Conservation (phyloP, 2,888 invertebrate species). For the Ariolimax columbianus region DNA sequence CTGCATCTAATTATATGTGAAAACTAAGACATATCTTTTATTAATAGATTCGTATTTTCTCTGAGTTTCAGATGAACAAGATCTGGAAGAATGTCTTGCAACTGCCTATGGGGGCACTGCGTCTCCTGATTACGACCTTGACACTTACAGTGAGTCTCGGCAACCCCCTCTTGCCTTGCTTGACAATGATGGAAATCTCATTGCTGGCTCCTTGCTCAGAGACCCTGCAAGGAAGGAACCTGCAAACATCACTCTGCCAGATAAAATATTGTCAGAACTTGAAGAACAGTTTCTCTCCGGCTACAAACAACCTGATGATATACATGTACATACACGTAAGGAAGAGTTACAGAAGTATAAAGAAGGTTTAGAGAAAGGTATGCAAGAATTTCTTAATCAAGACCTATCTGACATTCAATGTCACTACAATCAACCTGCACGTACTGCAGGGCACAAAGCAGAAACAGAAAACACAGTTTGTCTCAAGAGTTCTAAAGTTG, state of each 20-base stretch:
- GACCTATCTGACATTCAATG: neutral
- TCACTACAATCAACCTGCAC: neutral
- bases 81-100: slow-evolving; percentile 18
- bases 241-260: slow-evolving; percentile 16
- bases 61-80: slow-evolving; percentile 20
- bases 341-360: slow-evolving; percentile 33
- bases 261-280: slow-evolving; percentile 16
- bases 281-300: neutral
- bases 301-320: neutral
- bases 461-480: neutral
- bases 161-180: slow-evolving; percentile 24
- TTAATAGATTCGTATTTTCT: neutral
- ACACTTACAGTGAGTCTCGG: neutral
- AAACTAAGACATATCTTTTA: neutral
- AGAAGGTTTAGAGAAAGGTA: slow-evolving; percentile 38
- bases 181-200: slow-evolving; percentile 31
- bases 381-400: slow-evolving; percentile 41
- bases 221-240: neutral
- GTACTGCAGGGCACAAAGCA: neutral
- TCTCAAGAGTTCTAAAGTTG: neutral
- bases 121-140: neutral
- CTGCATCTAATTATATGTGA: neutral
- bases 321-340: neutral
- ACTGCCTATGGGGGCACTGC: neutral
- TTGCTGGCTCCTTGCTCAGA: slow-evolving; percentile 9